Evolutionary conservation across 2,888 invertebrate species (phyloP).

Genomic region (Spodoptera exigua): DNA sequence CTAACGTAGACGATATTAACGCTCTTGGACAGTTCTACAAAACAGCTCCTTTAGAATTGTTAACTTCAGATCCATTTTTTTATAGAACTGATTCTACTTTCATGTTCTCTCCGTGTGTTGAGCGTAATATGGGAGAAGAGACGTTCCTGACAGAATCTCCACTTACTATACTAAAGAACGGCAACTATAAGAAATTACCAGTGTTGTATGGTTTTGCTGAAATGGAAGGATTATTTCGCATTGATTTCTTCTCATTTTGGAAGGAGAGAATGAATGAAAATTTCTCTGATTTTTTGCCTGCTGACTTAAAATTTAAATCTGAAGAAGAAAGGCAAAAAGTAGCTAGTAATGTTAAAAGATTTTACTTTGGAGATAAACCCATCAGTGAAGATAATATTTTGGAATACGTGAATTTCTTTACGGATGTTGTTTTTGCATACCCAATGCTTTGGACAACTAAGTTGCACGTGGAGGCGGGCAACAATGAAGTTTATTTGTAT

Average conservation of each 20-base stretch:
- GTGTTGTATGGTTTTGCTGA: conserved; percentile 68
- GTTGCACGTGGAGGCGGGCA: conserved; percentile 63
- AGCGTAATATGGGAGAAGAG: conserved; percentile 56
- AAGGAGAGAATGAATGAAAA: conserved; percentile 67
- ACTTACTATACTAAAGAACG: conserved; percentile 62
- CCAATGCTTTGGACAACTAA: conserved; percentile 59
- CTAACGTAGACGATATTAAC: conserved; percentile 62
- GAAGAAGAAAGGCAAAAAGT: conserved; percentile 63
- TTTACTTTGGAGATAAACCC: conserved; percentile 66
- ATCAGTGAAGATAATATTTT: conserved; percentile 60
- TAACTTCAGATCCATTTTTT: conserved; percentile 51
- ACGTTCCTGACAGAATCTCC: conserved; percentile 66
- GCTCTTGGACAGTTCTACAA: conserved; percentile 71
- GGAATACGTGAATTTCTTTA: conserved; percentile 65
- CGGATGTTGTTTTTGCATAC: conserved; percentile 73
- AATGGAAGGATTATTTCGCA: conserved; percentile 64
- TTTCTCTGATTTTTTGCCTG: conserved; percentile 69
- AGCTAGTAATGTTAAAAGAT: conserved; percentile 60
- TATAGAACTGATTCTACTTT: conserved; percentile 47
- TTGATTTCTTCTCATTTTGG: conserved; percentile 57
- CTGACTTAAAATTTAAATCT: conserved; percentile 65
- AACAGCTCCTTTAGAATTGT: conserved; percentile 55
- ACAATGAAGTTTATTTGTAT: conserved; percentile 69
- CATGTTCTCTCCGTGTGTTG: conserved; percentile 59
- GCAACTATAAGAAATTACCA: conserved; percentile 64